Base-by-base conservation (phyloP, 2,888 invertebrate genomes). In the Patella caerulea region DNA sequence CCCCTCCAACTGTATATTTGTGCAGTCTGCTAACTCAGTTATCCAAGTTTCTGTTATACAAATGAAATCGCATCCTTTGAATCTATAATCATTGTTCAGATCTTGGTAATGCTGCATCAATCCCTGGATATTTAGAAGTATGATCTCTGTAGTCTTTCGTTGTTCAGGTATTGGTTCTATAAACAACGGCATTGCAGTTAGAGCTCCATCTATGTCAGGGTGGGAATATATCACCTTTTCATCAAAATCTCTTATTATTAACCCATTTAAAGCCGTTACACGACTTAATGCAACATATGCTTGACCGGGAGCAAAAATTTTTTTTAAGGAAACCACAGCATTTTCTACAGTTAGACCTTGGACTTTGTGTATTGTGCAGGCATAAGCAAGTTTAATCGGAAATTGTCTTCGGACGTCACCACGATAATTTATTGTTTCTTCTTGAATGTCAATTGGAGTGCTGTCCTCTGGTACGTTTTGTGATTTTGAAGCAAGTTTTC, bases 201-300 rank as follows among this genome's bases (percentile, higher is more conserved):
- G 17, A 17, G 14, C 15, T 56, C 15, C 15, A 15, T 56, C 17
- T 56, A 56, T 56, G 14, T 59, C 19, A 14, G 17, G 17, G 19
- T 59, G 5, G 19, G 17, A 59, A 59, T 59, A 59, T 7, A 59
- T 59, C 7, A 15, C 59, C 19, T 59, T 59, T 59, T 59, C 59
- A 15, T 59, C 59, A 15, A 59, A 59, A 59, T 59, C 15, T 15
- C 19, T 11, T 11, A 59, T 15, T 59, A 15, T 59, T 15, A 59
- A 15, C 15, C 59, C 59, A 14, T 59, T 56, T 56, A 56, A 56
- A 56, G 56, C 17, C 17, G 59, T 15, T 14, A 59, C 59, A 7
- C 59, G 12, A 59, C 80, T 76, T 17, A 80, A 59, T 34, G 80
- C 80, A 55, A 81, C 80, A 78, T 81, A 79, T 17, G 80, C 72